Base-by-base conservation (phyloP, 1,140 invertebrate genomes). In the Bombyx mandarina region DNA sequence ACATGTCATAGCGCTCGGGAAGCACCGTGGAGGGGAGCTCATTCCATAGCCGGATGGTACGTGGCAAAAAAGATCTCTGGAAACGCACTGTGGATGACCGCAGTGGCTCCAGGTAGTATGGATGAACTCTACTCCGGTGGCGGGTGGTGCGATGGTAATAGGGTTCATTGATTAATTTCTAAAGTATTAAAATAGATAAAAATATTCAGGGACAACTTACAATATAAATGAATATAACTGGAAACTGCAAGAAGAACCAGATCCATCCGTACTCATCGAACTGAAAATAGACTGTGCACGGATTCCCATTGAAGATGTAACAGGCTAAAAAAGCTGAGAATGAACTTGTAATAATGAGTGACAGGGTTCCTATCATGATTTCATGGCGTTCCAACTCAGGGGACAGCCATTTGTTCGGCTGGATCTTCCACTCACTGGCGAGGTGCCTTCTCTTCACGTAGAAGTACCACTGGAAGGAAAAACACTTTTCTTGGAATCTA, bases 371-470 rank as follows among this genome's bases (percentile, higher is more conserved):
- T 5, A 92, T 63, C 49, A 92, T 86, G 46, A 94, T 92, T 75
- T 93, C 93, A 63, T 94, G 91, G 10, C 89, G 82, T 73, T 94
- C 92, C 44, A 93, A 70, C 52, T 93, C 90, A 1, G 91, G 90
- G 1, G 90, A 79, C 2, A 94, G 65, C 89, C 91, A 94, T 64
- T 92, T 92, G 8, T 89, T 88, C 0, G 93, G 93, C 66, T 94
- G 93, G 62, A 93, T 92, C 80, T 94, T 94, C 93, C 93, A 94
- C 63, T 92, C 90, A 46, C 92, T 79, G 0, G 93, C 76, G 4
- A 75, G 63, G 66, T 92, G 88, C 0, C 90, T 73, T 73, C 90
- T 89, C 0, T 88, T 76, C 1, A 93, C 84, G 78, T 93, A 93
- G 73, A 90, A 93, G 67, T 92, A 93, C 92, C 92, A 93, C 92